Evolutionary conservation across 2,888 invertebrate species (phyloP), one percentile per base, ranked within the genome.

Genomic region (Pachycephus smyrnensis): DNA sequence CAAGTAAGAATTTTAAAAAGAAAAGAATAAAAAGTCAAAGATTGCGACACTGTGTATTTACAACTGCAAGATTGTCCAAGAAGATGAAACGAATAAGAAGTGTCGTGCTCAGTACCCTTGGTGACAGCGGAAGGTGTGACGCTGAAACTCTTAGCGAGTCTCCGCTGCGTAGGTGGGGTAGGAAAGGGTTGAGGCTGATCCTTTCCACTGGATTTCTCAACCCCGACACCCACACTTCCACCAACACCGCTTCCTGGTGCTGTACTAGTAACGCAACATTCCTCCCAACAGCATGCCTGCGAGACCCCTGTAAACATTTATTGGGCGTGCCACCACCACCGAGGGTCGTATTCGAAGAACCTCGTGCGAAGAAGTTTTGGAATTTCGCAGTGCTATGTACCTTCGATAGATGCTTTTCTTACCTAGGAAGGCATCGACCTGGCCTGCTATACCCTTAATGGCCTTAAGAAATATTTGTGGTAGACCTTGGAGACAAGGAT

Each of bases 401-500:
- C 55, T 55, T 55, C 23, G 0, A 55, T 23, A 55, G 23, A 23
- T 55, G 9, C 0, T 9, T 55, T 55, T 55, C 93, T 92, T 93
- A 97, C 98, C 98, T 83, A 99, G 93, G 92, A 98, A 99, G 1
- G 98, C 98, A 92, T 99, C 98, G 23, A 98, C 98, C 89, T 98
- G 96, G 40, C 96, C 96, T 1, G 98, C 97, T 80, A 99, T 94
- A 69, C 98, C 98, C 92, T 96, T 96, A 93, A 99, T 97, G 12
- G 98, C 98, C 90, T 97, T 97, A 85, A 97, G 94, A 93, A 99
- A 99, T 90, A 98, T 98, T 82, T 95, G 93, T 0, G 98, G 98
- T 84, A 99, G 92, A 23, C 95, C 94, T 82, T 95, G 94, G 32
- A 98, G 92, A 88, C 97, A 97, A 0, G 97, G 97, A 92, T 98